Evolutionary conservation across 2,888 invertebrate genomes (phyloP).

Genomic region (Melipona bicolor): DNA sequence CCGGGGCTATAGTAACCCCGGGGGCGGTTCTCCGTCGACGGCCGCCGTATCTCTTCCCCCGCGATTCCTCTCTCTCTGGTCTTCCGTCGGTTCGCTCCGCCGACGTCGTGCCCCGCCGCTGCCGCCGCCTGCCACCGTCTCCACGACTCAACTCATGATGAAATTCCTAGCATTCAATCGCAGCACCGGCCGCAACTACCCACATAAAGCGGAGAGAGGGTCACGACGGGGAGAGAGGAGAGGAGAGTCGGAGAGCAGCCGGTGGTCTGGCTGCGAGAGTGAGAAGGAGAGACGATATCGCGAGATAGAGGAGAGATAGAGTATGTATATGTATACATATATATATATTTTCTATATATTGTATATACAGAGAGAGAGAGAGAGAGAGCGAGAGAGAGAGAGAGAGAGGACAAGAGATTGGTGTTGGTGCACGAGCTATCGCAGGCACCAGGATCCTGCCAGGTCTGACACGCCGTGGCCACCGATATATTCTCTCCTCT

Average conservation of each 20-base stretch:
- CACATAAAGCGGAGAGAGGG: conserved; percentile 60
- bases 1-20: conserved; percentile 80
- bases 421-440: conserved; percentile 54
- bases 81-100: conserved; percentile 70
- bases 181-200: conserved; percentile 81
- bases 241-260: conserved; percentile 23
- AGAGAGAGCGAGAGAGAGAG: no score
- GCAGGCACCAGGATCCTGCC: conserved; percentile 61
- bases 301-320: conserved; percentile 10
- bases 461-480: conserved; percentile 62
- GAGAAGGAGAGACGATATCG: conserved; percentile 30
- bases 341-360: not conserved
- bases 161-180: conserved; percentile 84
- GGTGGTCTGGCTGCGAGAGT: conserved; percentile 2
- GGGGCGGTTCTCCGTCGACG: conserved; percentile 76
- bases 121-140: conserved; percentile 69
- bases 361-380: not conserved
- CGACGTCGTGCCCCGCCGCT: conserved; percentile 63
- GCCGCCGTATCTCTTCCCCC: conserved; percentile 47
- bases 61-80: conserved; percentile 58
- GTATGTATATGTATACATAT: not conserved
- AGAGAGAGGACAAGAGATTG: not conserved
- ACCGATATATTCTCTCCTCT: conserved; percentile 54
- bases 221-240: conserved; percentile 19
- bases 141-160: conserved; percentile 85